These are phyloP conservation scores for Arctia plantaginis DNA, from an alignment of 2,888 invertebrate species.

Conservation along the genomic window DNA sequence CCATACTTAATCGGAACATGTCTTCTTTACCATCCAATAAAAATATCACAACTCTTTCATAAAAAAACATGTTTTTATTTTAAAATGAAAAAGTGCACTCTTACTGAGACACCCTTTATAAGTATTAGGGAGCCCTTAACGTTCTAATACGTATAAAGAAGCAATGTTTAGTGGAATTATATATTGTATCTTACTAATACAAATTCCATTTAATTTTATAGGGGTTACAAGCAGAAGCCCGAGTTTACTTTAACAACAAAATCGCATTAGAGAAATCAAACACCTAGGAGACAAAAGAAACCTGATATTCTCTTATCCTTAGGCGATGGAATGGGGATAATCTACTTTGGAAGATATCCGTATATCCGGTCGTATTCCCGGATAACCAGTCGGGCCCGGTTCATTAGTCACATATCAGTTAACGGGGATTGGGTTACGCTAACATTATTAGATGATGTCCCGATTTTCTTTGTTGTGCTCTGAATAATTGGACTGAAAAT, in stretches of 20 bases:
- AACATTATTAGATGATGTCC: conserved; percentile 60
- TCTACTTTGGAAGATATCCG: conserved; percentile 54
- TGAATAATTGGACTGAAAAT: conserved; percentile 17
- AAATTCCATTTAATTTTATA: not conserved
- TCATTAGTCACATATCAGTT: conserved; percentile 78
- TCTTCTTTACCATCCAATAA: no score
- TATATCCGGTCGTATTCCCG: conserved; percentile 53
- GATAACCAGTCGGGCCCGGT: conserved; percentile 57
- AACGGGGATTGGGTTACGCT: conserved; percentile 65
- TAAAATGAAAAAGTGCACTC: no score
- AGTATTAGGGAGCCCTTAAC: not conserved
- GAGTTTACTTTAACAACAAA: conserved; percentile 18
- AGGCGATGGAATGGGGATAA: conserved; percentile 43
- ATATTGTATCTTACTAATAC: not conserved
- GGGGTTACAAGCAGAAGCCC: not conserved
- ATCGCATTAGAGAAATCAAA: conserved; percentile 50
- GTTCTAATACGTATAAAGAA: not conserved
- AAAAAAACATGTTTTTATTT: no score
- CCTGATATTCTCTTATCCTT: conserved; percentile 56
- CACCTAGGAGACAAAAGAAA: conserved; percentile 53
- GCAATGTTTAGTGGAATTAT: not conserved
- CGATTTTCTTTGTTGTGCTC: conserved; percentile 39
- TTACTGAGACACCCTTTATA: no score
- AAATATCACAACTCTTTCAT: no score
- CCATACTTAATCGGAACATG: no score